phyloP scores from a whole-genome alignment of 1,140 invertebrate species.

The Bombus sibiricus region DNA sequence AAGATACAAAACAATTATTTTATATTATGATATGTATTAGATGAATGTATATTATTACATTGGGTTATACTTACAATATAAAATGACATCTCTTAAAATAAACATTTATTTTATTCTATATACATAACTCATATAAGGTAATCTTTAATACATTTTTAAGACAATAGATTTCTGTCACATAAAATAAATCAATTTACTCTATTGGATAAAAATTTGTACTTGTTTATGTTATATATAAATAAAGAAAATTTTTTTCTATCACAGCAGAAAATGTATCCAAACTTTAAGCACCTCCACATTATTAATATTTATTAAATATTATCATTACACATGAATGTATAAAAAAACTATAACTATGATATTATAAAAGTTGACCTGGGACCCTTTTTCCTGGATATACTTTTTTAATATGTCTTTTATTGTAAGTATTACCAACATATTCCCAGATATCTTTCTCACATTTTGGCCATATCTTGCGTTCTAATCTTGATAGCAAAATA shows the following conservation, averaged over 20 bases:
- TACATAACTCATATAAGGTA: not conserved
- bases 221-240: not conserved
- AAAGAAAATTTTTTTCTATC: not conserved
- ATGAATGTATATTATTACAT: not conserved
- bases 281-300: not conserved
- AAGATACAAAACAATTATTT: constrained; percentile 16
- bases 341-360: not conserved
- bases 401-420: constrained; percentile 22
- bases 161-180: not conserved
- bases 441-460: constrained; percentile 34
- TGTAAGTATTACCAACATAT: constrained; percentile 42
- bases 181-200: constrained; percentile 1
- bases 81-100: not conserved
- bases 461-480: constrained; percentile 50
- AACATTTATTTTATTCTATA: not conserved
- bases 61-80: not conserved
- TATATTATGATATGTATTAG: constrained; percentile 1
- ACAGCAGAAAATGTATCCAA: not conserved
- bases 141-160: constrained; percentile 21
- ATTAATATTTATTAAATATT: constrained; percentile 1
- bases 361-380: not conserved
- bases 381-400: constrained; percentile 55
- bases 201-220: not conserved
- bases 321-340: not conserved
- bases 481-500: constrained; percentile 41